Evolutionary conservation across 2,888 invertebrate species (phyloP).

Genomic region (Archaeoteleia sp.): DNA sequence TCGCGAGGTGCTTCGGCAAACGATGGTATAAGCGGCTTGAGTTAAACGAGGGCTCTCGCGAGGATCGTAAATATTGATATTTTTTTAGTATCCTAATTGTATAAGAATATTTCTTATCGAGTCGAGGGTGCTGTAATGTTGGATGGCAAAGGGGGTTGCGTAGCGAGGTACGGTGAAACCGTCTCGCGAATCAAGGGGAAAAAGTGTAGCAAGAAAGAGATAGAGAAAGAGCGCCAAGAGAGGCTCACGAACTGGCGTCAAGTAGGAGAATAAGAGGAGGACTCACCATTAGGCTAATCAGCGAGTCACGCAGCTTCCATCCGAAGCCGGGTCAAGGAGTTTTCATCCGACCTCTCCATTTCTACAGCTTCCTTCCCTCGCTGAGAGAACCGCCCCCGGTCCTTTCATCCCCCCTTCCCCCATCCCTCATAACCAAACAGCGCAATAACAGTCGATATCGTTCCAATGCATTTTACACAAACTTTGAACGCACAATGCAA

Average conservation of each 20-base stretch:
- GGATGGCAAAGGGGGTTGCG: constrained; percentile 50
- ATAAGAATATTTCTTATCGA: constrained; percentile 67
- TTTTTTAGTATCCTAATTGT: constrained; percentile 65
- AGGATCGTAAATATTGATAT: constrained; percentile 62
- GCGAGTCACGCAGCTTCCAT: constrained; percentile 67
- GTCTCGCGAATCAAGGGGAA: constrained; percentile 45
- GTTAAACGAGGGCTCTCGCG: constrained; percentile 14
- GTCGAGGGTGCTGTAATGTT: constrained; percentile 60
- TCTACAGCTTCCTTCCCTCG: constrained; percentile 56
- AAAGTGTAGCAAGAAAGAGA: constrained; percentile 47
- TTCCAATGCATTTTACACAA: too few relatives aligned
- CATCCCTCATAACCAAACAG: too few relatives aligned
- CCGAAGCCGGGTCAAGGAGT: constrained; percentile 66
- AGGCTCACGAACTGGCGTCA: constrained; percentile 70
- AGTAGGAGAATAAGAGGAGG: constrained; percentile 70
- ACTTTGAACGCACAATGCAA: too few relatives aligned
- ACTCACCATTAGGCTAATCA: constrained; percentile 74
- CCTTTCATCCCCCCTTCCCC: too few relatives aligned
- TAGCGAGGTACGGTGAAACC: constrained; percentile 19
- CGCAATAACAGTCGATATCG: too few relatives aligned
- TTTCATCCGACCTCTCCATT: constrained; percentile 64
- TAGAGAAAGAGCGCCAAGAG: constrained; percentile 56
- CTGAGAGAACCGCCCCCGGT: too few relatives aligned
- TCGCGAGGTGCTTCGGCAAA: constrained; percentile 7
- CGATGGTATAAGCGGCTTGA: constrained; percentile 11